Evolutionary conservation across 2,113 vertebrate genomes (phyloP), one percentile per base, ranked within the genome.

Genomic region (Suricata suricatta): DNA sequence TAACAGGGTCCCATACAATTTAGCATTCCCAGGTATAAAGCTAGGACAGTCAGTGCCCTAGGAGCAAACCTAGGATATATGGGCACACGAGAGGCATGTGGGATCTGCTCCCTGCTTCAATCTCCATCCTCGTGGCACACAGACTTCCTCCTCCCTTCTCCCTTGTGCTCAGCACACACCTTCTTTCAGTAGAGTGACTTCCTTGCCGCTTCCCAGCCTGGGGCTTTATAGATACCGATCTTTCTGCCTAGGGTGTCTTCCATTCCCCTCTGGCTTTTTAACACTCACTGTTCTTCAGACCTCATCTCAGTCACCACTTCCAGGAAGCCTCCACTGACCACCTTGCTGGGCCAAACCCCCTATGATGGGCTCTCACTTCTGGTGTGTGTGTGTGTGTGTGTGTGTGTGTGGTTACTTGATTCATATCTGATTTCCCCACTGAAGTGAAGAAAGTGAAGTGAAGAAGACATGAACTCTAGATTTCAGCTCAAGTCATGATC

Each of bases 181-280:
- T 19, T 27, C 14, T 17, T 54, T 52, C 52, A 11, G 16, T 1
- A 23, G 33, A 63, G 72, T 25, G 64, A 31, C 57, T 25, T 60
- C 1, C 1, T 0, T 1, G 7, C 25, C 23, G 1, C 7, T 19
- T 38, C 12, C 60, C 29, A n/a, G 9, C 7, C 6, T 0, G 2
- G 33, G 23, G 44, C 38, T 25, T 50, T 38, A 27, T 8, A n/a
- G 54, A 50, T 27, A 21, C 79, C 3, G 19, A 7, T 27, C 54
- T 72, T 10, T 21, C 8, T 4, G 41, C 41, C 27, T 29, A 4
- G 25, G 60, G 23, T 23, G 44, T 29, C 84, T 12, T 29, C 3
- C 14, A 7, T 21, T 12, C 35, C 17, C 57, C 35, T 85, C 33
- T 31, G 31, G 44, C 35, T 44, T 64, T 4, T 33, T 12, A 25